These are phyloP conservation scores for Cyclargus thomasi DNA, from an alignment of 1,140 invertebrate genomes.

Conservation along the genomic window DNA sequence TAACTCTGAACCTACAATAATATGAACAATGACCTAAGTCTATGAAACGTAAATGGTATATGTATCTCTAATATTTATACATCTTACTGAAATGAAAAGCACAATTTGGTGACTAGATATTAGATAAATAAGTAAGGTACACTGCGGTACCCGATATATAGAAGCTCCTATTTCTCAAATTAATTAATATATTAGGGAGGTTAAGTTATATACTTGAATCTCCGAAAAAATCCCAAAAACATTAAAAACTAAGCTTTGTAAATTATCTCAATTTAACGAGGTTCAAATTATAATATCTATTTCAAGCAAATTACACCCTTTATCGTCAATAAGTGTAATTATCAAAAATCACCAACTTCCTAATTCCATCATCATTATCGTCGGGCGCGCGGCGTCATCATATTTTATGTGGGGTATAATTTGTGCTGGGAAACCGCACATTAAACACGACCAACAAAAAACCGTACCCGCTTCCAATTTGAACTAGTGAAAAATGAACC, in stretches of 20 bases:
- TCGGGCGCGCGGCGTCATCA: not conserved
- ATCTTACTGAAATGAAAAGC: too few relatives aligned
- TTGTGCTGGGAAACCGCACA: slow-evolving; percentile 41
- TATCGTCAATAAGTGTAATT: not conserved
- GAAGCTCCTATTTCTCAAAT: too few relatives aligned
- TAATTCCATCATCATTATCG: not conserved
- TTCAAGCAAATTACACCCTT: not conserved
- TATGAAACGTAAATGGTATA: not conserved
- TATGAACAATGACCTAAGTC: slow-evolving; percentile 1
- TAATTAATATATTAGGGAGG: too few relatives aligned
- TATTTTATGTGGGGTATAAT: slow-evolving; percentile 45
- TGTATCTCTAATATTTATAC: too few relatives aligned
- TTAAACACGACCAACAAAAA: slow-evolving; percentile 57
- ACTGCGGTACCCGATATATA: too few relatives aligned
- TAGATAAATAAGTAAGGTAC: too few relatives aligned
- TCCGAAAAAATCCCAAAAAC: too few relatives aligned
- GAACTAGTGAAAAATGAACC: slow-evolving; percentile 69
- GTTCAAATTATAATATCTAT: not conserved
- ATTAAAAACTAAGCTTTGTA: too few relatives aligned
- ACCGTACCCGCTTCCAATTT: slow-evolving; percentile 56
- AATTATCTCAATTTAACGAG: too few relatives aligned
- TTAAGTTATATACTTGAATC: too few relatives aligned
- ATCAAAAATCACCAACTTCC: slow-evolving; percentile 8
- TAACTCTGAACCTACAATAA: too few relatives aligned
- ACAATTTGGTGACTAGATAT: too few relatives aligned